Evolutionary conservation across 2,797 vertebrate genomes (phyloP).

Genomic region (Leuciscus waleckii): DNA sequence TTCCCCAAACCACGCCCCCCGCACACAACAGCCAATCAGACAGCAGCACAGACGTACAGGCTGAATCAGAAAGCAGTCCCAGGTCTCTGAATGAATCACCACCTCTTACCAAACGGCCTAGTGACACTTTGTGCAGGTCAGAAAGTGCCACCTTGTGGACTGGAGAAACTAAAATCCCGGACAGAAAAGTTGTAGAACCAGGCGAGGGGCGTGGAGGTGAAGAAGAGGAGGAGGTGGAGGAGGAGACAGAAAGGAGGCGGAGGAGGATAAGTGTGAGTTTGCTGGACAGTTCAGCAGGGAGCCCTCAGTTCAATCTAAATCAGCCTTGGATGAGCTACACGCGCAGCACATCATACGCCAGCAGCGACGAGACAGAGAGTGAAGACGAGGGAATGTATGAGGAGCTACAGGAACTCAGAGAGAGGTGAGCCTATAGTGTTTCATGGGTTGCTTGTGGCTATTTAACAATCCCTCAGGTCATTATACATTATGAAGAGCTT

Average conservation of each 20-base stretch:
- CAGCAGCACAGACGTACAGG: constrained; percentile 68
- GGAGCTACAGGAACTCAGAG: constrained; percentile 86
- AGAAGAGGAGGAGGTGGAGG: constrained; percentile 30
- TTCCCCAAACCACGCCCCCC: constrained; percentile 55
- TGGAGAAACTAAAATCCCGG: neutral
- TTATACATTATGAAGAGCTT: neutral
- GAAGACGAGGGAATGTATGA: constrained; percentile 87
- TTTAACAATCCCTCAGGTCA: neutral
- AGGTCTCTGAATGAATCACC: neutral
- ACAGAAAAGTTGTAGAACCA: constrained; percentile 34
- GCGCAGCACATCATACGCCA: constrained; percentile 77
- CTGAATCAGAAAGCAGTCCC: constrained; percentile 63
- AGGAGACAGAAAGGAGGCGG: constrained; percentile 40
- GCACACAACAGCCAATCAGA: constrained; percentile 47
- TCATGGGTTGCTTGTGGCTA: neutral
- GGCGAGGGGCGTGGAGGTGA: neutral
- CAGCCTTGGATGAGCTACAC: constrained; percentile 81
- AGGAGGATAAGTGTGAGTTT: constrained; percentile 61
- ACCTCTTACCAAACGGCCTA: constrained; percentile 26
- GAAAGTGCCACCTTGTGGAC: constrained; percentile 33
- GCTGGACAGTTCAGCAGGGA: constrained; percentile 61
- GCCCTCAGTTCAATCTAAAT: constrained; percentile 64
- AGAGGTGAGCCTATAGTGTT: constrained; percentile 80
- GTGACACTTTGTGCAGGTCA: constrained; percentile 61
- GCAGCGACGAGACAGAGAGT: constrained; percentile 89